Evolutionary conservation across 2,888 invertebrate genomes (phyloP).

Genomic region (Eledona agricola): DNA sequence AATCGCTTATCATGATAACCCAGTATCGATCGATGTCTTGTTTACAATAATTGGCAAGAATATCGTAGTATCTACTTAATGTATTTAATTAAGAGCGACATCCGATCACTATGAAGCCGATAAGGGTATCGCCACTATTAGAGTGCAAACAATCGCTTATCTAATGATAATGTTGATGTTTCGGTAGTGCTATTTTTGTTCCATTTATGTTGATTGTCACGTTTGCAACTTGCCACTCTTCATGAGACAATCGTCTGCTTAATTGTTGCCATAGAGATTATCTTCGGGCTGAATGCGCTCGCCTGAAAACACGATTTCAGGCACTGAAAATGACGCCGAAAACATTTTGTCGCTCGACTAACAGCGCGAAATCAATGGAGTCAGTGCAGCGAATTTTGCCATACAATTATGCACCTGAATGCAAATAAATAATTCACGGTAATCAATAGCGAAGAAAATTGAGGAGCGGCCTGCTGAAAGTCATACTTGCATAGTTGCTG

Average conservation of each 20-base stretch:
- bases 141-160: conserved; percentile 22
- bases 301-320: conserved; percentile 6
- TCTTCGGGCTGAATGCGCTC: conserved; percentile 8
- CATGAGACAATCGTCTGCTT: conserved; percentile 8
- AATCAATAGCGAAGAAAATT: conserved; percentile 11
- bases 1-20: too few relatives aligned
- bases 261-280: conserved; percentile 18
- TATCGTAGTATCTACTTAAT: conserved; percentile 24
- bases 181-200: conserved; percentile 6
- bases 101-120: conserved; percentile 24
- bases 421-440: conserved; percentile 19
- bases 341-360: conserved; percentile 12
- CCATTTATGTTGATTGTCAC: conserved; percentile 1
- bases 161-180: conserved; percentile 27
- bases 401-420: conserved; percentile 20
- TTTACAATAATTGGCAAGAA: conserved; percentile 12
- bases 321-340: too few relatives aligned
- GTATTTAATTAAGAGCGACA: conserved; percentile 32
- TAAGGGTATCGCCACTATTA: conserved; percentile 27
- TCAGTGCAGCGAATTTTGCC: conserved; percentile 9
- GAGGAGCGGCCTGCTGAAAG: too few relatives aligned
- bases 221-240: background rate
- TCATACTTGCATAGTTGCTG: too few relatives aligned
- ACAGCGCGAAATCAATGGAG: conserved; percentile 17
- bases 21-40: conserved; percentile 12